Percentiles rank a stretch among this genome's conserved stretches.
These are phyloP conservation scores for Bufo gargarizans DNA, from an alignment of 2,113 vertebrate species.

Conservation along the genomic window DNA sequence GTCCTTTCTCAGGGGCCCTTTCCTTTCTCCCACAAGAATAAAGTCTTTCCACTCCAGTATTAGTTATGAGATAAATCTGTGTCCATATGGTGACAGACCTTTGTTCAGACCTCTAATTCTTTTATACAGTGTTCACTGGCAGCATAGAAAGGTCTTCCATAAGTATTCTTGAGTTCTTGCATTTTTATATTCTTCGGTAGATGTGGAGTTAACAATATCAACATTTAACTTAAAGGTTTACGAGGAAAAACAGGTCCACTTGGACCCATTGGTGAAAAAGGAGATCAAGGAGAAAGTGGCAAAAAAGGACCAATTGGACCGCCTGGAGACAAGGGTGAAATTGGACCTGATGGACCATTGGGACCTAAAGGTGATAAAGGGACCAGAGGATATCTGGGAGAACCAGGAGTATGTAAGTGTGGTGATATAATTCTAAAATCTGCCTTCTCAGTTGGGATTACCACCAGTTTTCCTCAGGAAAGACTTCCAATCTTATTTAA, in stretches of 20 bases:
- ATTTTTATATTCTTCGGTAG: not conserved
- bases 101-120: no score
- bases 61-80: not conserved
- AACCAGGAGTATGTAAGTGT: conserved; percentile 86
- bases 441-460: conserved; percentile 95
- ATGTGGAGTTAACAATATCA: not conserved
- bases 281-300: conserved; percentile 85
- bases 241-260: conserved; percentile 87
- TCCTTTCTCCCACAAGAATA: no score
- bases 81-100: no score
- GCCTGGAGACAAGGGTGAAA: conserved; percentile 77
- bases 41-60: not conserved
- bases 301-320: conserved; percentile 87
- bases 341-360: conserved; percentile 75
- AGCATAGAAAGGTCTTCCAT: not conserved
- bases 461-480: conserved; percentile 93
- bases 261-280: conserved; percentile 86
- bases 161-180: not conserved
- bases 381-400: conserved; percentile 78
- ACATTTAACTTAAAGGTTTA: conserved; percentile 79
- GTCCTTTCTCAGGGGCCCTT: no score
- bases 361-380: conserved; percentile 88
- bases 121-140: not conserved
- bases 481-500: conserved; percentile 91
- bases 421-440: conserved; percentile 90